These are phyloP conservation scores for Nephrotoma guestfalica DNA, from an alignment of 2,888 invertebrate species.

Conservation along the genomic window DNA sequence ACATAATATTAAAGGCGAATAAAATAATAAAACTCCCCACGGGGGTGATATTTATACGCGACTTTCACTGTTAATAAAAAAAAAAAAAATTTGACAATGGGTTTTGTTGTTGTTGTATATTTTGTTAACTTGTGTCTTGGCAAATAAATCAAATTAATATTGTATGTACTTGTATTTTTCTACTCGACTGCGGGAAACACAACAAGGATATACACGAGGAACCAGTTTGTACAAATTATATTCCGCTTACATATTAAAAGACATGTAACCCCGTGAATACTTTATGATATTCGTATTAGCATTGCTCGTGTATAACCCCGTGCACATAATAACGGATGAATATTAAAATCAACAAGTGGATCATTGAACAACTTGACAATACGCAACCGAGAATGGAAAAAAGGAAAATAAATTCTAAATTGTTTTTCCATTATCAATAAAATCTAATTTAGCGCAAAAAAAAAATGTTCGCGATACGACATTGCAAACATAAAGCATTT, in stretches of 20 bases:
- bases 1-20: not conserved
- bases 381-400: not conserved
- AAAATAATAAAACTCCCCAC: not conserved
- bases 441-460: not conserved
- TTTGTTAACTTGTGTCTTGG: not conserved
- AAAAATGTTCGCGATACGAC: not conserved
- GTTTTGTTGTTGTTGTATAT: not conserved
- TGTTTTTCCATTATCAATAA: not conserved
- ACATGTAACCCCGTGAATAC: not conserved
- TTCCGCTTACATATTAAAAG: not conserved
- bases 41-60: not conserved
- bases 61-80: not conserved
- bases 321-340: not conserved
- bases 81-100: not conserved
- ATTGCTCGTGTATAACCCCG: not conserved
- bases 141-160: not conserved
- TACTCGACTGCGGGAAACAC: not conserved
- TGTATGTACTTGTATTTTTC: not conserved
- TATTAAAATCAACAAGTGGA: not conserved
- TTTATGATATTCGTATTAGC: not conserved
- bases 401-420: not conserved
- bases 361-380: not conserved
- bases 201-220: not conserved
- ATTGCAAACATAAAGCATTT: not conserved
- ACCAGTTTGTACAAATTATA: not conserved